Evolutionary conservation across 2,888 invertebrate species (phyloP), one percentile per base, ranked within the genome.

Genomic region (Lithophane socia): DNA sequence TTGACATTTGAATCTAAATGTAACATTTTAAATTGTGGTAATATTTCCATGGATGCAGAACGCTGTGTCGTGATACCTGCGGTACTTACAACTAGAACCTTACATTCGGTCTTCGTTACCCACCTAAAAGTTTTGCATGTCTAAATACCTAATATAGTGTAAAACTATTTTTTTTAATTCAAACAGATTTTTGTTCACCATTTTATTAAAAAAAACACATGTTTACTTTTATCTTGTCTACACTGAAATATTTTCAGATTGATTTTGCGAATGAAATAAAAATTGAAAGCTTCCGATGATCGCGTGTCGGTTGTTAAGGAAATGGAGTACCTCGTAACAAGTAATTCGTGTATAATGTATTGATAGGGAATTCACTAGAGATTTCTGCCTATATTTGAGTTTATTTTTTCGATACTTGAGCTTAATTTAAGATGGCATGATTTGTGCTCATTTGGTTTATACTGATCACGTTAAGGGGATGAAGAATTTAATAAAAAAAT

Each of bases 321-420:
- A 85, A 77, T 81, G 72, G 82, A 83, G 80, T 83, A 77, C 85
- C 72, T 77, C n/a, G 56, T 73, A 69, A 49, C 72, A 77, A 74
- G 74, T 81, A 81, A 85, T 70, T 66, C 52, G 54, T 75, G n/a
- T 72, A 69, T 72, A 77, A 73, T 77, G 24, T 77, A 74, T 58
- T 37, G 60, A 73, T 76, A 67, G 67, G 54, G 52, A 74, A 85
- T 69, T 44, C 77, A 60, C 68, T 66, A 54, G 85, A 56, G 74
- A 75, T n/a, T 73, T 72, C 61, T 61, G 8, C 13, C 0, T 61
- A 54, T 24, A 49, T 56, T n/a, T 58, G 12, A 60, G 18, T 16
- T 9, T 24, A 60, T 69, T 60, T 81, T 69, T 16, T 4, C 29
- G 42, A 37, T 66, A 8, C 42, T 69, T 24, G 3, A 37, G 18